A percentile compares a stretch with the other conserved stretches of the same genome.
phyloP scores from a whole-genome alignment of 2,888 invertebrate genomes.

The Drosophila leonis region DNA sequence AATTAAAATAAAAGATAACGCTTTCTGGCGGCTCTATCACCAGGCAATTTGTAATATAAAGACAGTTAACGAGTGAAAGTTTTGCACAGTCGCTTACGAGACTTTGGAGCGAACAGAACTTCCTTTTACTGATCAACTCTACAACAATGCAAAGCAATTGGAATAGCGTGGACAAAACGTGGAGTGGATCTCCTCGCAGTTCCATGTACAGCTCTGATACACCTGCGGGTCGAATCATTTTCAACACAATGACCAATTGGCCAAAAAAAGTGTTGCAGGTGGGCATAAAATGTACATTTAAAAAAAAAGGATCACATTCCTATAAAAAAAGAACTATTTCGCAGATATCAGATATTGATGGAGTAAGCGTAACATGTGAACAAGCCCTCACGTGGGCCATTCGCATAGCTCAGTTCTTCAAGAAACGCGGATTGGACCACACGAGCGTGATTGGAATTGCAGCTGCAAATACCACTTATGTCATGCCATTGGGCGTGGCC shows the following conservation, averaged over 20 bases:
- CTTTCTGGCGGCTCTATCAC: no score
- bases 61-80: not conserved
- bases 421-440: slow-evolving; percentile 54
- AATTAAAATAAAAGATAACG: not conserved
- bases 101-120: not conserved
- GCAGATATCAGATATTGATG: slow-evolving; percentile 67
- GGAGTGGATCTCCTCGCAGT: not conserved
- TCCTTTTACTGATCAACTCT: not conserved
- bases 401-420: slow-evolving; percentile 63
- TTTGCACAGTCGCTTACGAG: slow-evolving; percentile 11
- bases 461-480: slow-evolving; percentile 27
- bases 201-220: not conserved
- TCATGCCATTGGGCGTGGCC: slow-evolving; percentile 8
- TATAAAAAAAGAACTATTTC: not conserved
- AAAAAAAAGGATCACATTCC: not conserved
- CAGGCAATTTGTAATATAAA: not conserved
- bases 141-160: slow-evolving; percentile 15
- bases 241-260: not conserved
- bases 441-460: slow-evolving; percentile 69
- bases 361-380: slow-evolving; percentile 51
- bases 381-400: slow-evolving; percentile 58
- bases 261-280: not conserved
- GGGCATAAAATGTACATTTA: not conserved
- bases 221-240: not conserved
- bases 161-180: slow-evolving; percentile 8